These are phyloP conservation scores for Epizoanthus stellaris DNA, from an alignment of 92 coral and sea anemone species.

Conservation along the genomic window DNA sequence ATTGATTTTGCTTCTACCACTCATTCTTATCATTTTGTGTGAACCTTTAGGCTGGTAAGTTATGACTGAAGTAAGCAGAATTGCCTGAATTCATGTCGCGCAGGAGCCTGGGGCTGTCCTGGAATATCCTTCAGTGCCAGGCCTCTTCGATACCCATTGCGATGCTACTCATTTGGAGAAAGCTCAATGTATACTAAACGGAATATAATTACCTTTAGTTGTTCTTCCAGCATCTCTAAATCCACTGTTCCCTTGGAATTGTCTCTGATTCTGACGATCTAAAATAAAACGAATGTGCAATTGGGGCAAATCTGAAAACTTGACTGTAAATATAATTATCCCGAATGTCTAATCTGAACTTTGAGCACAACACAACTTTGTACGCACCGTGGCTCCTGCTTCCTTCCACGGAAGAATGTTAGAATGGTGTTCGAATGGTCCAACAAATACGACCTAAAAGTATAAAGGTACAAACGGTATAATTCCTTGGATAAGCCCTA, in stretches of 20 bases:
- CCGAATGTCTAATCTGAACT: background rate
- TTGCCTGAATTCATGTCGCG: too few species aligned
- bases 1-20: background rate
- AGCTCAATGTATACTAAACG: too few species aligned
- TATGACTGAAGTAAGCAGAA: too few species aligned
- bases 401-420: slow-evolving; percentile 87
- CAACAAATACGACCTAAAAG: slow-evolving; percentile 78
- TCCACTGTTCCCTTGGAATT: slow-evolving; percentile 75
- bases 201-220: slow-evolving; percentile 55
- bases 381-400: slow-evolving; percentile 68
- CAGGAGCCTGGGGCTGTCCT: too few species aligned
- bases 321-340: too few species aligned
- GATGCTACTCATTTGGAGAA: too few species aligned
- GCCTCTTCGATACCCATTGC: too few species aligned
- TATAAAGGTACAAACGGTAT: background rate
- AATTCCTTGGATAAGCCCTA: background rate
- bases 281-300: background rate
- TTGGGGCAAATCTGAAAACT: background rate
- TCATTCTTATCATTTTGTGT: too few species aligned
- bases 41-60: too few species aligned
- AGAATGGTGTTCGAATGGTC: slow-evolving; percentile 87
- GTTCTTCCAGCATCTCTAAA: slow-evolving; percentile 65
- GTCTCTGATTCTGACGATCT: slow-evolving; percentile 79
- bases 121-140: too few species aligned
- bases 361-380: background rate